These are phyloP conservation scores for Macrobrachium nipponense DNA, from an alignment of 1,140 invertebrate species.

Conservation along the genomic window DNA sequence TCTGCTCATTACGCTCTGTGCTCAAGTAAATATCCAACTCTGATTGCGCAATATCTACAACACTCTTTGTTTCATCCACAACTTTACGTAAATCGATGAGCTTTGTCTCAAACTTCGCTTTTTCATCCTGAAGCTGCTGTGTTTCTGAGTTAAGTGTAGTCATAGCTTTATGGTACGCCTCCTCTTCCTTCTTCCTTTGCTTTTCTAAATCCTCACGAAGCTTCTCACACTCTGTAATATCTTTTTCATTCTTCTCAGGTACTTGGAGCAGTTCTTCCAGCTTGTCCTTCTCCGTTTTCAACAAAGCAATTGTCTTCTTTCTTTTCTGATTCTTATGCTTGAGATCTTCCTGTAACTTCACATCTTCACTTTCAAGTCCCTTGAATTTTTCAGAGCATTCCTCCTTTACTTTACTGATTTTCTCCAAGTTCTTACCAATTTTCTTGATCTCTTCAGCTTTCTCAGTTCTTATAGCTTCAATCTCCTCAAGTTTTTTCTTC, in stretches of 20 bases:
- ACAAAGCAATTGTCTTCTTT: slow-evolving; percentile 64
- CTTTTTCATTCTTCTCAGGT: slow-evolving; percentile 79
- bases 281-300: slow-evolving; percentile 65
- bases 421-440: slow-evolving; percentile 69
- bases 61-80: slow-evolving; percentile 81
- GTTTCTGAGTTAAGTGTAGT: slow-evolving; percentile 67
- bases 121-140: slow-evolving; percentile 69
- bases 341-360: slow-evolving; percentile 66
- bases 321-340: slow-evolving; percentile 65
- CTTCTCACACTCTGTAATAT: slow-evolving; percentile 79
- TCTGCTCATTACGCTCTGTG: slow-evolving; percentile 80
- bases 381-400: slow-evolving; percentile 65
- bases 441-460: slow-evolving; percentile 73
- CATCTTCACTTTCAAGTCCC: slow-evolving; percentile 66
- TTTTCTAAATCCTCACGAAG: slow-evolving; percentile 72
- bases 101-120: slow-evolving; percentile 67
- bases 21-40: slow-evolving; percentile 85
- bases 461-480: slow-evolving; percentile 69
- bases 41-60: slow-evolving; percentile 79
- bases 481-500: slow-evolving; percentile 70
- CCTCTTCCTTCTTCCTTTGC: slow-evolving; percentile 71
- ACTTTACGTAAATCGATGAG: slow-evolving; percentile 71
- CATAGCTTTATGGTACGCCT: slow-evolving; percentile 68
- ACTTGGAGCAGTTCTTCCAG: slow-evolving; percentile 72
- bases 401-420: slow-evolving; percentile 61